A percentile compares a stretch with the other conserved stretches of the same genome.
phyloP scores from a whole-genome alignment of 2,797 vertebrate genomes.

The Micropoecilia bifurca region DNA sequence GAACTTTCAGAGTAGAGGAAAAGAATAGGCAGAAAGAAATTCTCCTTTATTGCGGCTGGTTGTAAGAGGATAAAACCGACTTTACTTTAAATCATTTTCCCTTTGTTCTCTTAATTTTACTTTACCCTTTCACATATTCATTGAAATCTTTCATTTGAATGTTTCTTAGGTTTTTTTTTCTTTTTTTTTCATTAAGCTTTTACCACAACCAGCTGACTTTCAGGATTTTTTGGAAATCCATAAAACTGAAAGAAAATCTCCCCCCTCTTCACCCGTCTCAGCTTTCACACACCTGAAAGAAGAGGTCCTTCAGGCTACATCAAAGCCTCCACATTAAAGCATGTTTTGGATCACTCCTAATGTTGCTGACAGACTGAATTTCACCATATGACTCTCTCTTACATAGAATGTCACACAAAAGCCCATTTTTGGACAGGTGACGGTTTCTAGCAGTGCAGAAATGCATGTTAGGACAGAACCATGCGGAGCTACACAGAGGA shows the following conservation, averaged over 20 bases:
- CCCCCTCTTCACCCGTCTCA: neutral
- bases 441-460: neutral
- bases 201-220: neutral
- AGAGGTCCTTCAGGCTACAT: slow-evolving; percentile 7
- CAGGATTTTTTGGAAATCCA: slow-evolving; percentile 2
- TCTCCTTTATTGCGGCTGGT: neutral
- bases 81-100: neutral
- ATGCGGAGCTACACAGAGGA: slow-evolving; percentile 12
- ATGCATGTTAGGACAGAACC: slow-evolving; percentile 3
- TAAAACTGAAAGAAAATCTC: neutral
- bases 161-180: neutral
- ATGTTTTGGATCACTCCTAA: slow-evolving; percentile 24
- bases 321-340: slow-evolving; percentile 1
- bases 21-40: slow-evolving; percentile 20
- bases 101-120: neutral
- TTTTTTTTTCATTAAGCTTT: neutral
- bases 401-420: slow-evolving; percentile 18
- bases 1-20: slow-evolving; percentile 14
- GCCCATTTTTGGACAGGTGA: neutral
- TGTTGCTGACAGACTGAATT: slow-evolving; percentile 24
- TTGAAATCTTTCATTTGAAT: neutral
- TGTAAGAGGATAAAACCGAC: neutral
- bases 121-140: neutral
- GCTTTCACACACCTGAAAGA: slow-evolving; percentile 22
- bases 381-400: slow-evolving; percentile 15